Base-by-base conservation (phyloP, 2,113 vertebrate genomes). In the Clarias batrachus region DNA sequence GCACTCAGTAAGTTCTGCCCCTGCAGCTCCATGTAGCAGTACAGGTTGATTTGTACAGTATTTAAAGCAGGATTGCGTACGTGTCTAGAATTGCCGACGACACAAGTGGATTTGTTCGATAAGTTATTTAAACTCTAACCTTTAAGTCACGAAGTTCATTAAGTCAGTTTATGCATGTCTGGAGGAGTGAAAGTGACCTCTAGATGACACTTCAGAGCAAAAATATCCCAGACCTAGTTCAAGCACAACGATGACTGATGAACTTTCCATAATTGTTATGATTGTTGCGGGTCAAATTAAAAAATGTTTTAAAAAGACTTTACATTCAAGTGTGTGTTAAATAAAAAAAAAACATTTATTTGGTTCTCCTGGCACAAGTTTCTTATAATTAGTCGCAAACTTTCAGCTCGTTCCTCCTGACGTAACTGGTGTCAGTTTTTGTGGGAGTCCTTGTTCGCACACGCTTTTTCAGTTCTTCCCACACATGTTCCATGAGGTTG, bases 1-100 rank as follows among this genome's bases (percentile, higher is more conserved):
- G 98, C 92, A 99, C 98, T 89, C 97, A 99, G 98, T 99, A 95
- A 97, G 97, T 65, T 56, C 25, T 37, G 17, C 16, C 76, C 21
- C n/a, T 84, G 60, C 12, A 12, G 25, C 52, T 78, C 25, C 13
- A 14, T 33, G 37, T 12, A 48, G 17, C 33, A 33, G 30, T 73
- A 21, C 7, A 71, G 37, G 71, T 17, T 10, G 12, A 13, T 27
- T 59, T 59, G 27, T 33, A 33, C 30, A 33, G 30, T 57, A 27
- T 79, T 17, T 8, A 59, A 8, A 2, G 4, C 6, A 41, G 14
- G 52, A 59, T 13, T 59, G 13, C 2, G 4, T 14, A 7, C 17
- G 16, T 21, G 10, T 79, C 2, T 17, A 79, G 52, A 30, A 71
- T 30, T 33, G 37, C 30, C 33, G 19, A 17, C 63, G 27, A 14